phyloP scores from a whole-genome alignment of 1,140 invertebrate genomes.

The Brachionus rubens region DNA sequence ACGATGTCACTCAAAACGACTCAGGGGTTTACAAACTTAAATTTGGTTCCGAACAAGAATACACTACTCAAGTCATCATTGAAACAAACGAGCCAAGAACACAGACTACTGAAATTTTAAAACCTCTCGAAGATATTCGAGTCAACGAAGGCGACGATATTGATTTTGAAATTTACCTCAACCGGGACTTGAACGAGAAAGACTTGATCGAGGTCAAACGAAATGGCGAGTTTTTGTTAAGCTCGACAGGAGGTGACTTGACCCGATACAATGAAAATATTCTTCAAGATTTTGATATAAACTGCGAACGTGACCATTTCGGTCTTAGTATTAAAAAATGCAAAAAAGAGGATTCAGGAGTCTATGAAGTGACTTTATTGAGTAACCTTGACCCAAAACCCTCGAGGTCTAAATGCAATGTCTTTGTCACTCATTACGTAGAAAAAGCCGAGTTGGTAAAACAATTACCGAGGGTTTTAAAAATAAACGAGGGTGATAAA shows the following conservation, averaged over 20 bases:
- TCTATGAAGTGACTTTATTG: conserved; percentile 4
- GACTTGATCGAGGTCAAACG: conserved; percentile 13
- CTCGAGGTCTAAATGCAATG: too few species aligned
- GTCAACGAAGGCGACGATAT: neutral
- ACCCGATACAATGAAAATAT: neutral
- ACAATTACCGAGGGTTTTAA: neutral
- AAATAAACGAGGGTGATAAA: conserved; percentile 14
- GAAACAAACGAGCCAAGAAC: neutral
- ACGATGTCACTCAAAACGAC: conserved; percentile 13
- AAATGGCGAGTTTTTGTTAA: conserved; percentile 9
- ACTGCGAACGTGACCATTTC: neutral
- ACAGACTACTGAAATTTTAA: neutral
- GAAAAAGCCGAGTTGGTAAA: neutral
- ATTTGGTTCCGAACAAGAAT: conserved; percentile 13
- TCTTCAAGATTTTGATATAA: neutral
- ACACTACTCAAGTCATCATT: neutral
- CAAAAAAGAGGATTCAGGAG: neutral
- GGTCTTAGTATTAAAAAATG: neutral
- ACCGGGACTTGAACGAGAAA: neutral
- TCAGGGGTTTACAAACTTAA: conserved; percentile 15
- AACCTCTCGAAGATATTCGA: neutral
- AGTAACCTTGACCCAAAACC: too few species aligned
- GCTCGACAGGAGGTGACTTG: neutral
- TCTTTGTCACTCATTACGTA: neutral
- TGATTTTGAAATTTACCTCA: neutral